Base-by-base conservation (phyloP, 2,113 vertebrate species). In the Corvus cornix region DNA sequence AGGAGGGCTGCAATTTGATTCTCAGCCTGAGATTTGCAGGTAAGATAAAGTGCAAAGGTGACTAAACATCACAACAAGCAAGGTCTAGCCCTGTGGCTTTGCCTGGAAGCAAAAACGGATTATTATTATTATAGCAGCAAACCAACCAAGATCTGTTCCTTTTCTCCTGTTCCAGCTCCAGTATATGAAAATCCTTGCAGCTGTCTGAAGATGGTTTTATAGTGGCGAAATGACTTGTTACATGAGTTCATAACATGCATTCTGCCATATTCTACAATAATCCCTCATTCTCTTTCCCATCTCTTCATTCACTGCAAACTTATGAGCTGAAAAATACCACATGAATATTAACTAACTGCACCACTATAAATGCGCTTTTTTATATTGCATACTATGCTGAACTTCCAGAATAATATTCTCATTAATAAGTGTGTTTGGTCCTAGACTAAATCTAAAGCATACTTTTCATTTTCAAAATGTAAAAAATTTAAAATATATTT, bases 21-120 rank as follows among this genome's bases (percentile, higher is more conserved):
- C 90, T 82, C 90, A 91, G 89, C 81, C 96, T 85, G 88, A 95
- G 96, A 96, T 96, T 91, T 93, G 67, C 59, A 94, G 92, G 95
- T 96, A 90, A 95, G 95, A 96, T 96, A 93, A 96, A 95, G 96
- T 96, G 89, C 95, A 96, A 97, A 97, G 95, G 92, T 97, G 95
- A 96, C 95, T 97, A 95, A 96, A 97, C 90, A 96, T 89, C 90
- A 96, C 88, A 95, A 85, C 97, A 96, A 94, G 92, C 86, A 92
- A 96, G 91, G 84, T 94, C 92, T 97, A 76, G 93, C 93, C 95
- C 84, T 3, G 16, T 89, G 86, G 90, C 94, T 95, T 94, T 96
- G 86, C 90, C 95, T 96, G 56, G 90, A 94, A 96, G 92, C 84
- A 52, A 97, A 95, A 97, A 96, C 5, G 7, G 86, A 89, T 93